These are phyloP conservation scores for Glossosoma conforme DNA, from an alignment of 1,140 invertebrate species.

Conservation along the genomic window DNA sequence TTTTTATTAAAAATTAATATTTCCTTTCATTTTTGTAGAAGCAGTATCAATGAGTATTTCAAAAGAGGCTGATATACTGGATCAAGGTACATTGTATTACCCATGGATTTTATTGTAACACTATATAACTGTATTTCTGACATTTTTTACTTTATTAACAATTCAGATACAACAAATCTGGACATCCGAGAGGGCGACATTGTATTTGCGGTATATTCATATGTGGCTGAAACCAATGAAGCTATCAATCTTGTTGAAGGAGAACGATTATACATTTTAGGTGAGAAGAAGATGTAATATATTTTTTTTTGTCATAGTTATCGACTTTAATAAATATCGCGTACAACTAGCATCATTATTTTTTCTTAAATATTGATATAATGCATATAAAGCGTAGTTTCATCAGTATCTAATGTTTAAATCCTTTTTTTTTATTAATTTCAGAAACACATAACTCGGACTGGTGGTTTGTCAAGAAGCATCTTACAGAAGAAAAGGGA, in stretches of 20 bases:
- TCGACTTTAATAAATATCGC: background rate
- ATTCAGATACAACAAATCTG: constrained; percentile 19
- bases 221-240: constrained; percentile 82
- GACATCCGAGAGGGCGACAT: constrained; percentile 68
- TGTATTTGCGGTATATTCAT: constrained; percentile 79
- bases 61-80: constrained; percentile 25
- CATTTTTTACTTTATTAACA: background rate
- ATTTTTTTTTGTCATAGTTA: background rate
- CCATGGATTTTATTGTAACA: too few relatives aligned
- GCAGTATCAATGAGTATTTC: constrained; percentile 30
- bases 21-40: constrained; percentile 17
- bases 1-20: background rate
- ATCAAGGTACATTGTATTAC: constrained; percentile 17
- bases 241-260: constrained; percentile 86
- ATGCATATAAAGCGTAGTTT: too few relatives aligned
- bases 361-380: too few relatives aligned
- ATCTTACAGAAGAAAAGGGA: constrained; percentile 84
- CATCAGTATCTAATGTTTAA: too few relatives aligned
- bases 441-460: constrained; percentile 71
- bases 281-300: constrained; percentile 45
- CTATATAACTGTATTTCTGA: too few relatives aligned
- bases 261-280: constrained; percentile 79
- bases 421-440: constrained; percentile 22
- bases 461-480: constrained; percentile 91
- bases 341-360: background rate